Percentiles rank a stretch among this genome's conserved stretches.
These are phyloP conservation scores for Harpagifer antarcticus DNA, from an alignment of 2,797 vertebrate species.

Conservation along the genomic window DNA sequence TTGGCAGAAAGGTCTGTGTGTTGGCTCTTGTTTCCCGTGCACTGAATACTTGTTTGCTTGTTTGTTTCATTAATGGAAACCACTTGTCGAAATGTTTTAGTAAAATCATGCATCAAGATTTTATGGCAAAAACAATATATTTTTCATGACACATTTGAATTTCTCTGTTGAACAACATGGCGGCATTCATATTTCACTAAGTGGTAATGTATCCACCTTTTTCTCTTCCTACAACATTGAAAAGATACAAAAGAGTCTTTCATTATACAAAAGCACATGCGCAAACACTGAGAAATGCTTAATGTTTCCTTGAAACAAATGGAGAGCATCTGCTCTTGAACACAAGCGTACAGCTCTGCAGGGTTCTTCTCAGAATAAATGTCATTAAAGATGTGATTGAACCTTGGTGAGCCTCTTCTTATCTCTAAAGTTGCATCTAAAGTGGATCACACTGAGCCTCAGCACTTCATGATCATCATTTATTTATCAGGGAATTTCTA, in stretches of 20 bases:
- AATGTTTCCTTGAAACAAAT: slow-evolving; percentile 74
- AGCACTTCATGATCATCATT: slow-evolving; percentile 61
- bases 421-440: slow-evolving; percentile 59
- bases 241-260: slow-evolving; percentile 68
- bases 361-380: slow-evolving; percentile 53
- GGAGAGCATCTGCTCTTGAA: slow-evolving; percentile 62
- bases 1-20: slow-evolving; percentile 81
- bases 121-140: slow-evolving; percentile 86
- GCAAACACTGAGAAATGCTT: slow-evolving; percentile 34
- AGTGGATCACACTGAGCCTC: slow-evolving; percentile 48
- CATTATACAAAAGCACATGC: slow-evolving; percentile 27
- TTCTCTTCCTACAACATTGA: slow-evolving; percentile 74
- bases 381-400: slow-evolving; percentile 60
- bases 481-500: slow-evolving; percentile 70
- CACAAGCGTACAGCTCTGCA: slow-evolving; percentile 22
- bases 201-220: slow-evolving; percentile 82
- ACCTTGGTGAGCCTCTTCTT: slow-evolving; percentile 61
- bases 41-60: slow-evolving; percentile 82
- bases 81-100: slow-evolving; percentile 86
- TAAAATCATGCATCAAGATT: slow-evolving; percentile 87
- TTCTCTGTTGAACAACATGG: slow-evolving; percentile 85
- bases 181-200: slow-evolving; percentile 86
- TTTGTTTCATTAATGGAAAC: slow-evolving; percentile 87
- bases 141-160: slow-evolving; percentile 88
- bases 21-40: slow-evolving; percentile 75